A percentile compares a stretch with the other conserved stretches of the same genome.
phyloP scores from a whole-genome alignment of 2,888 invertebrate genomes.

The Cylloceria caligata region DNA sequence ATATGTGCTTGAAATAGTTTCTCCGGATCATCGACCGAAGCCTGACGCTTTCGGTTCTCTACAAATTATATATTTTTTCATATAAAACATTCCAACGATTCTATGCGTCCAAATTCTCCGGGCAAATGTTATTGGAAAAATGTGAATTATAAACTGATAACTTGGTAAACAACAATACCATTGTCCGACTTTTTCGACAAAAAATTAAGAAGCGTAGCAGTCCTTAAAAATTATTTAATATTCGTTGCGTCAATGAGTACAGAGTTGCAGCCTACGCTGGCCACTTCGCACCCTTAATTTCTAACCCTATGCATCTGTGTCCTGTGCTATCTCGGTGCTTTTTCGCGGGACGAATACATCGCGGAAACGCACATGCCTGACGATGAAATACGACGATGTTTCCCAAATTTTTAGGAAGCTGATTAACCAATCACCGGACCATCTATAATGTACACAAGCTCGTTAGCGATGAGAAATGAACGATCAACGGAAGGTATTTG shows the following conservation, averaged over 20 bases:
- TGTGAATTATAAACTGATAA: neutral
- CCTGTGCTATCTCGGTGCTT: too few species aligned
- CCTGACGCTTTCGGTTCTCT: neutral
- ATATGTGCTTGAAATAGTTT: constrained; percentile 10
- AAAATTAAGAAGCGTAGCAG: too few species aligned
- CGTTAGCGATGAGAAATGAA: constrained; percentile 74
- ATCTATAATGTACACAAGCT: constrained; percentile 81
- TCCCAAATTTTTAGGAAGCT: constrained; percentile 78
- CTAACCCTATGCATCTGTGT: too few species aligned
- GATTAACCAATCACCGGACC: constrained; percentile 81
- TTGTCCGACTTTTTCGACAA: too few species aligned
- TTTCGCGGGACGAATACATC: too few species aligned
- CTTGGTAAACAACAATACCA: neutral
- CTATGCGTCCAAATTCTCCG: neutral
- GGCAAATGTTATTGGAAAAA: neutral
- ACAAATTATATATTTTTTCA: neutral
- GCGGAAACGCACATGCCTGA: neutral
- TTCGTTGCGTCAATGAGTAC: neutral
- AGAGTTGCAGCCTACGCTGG: neutral
- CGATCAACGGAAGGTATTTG: neutral
- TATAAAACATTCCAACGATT: neutral
- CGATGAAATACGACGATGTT: constrained; percentile 67
- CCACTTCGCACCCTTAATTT: too few species aligned
- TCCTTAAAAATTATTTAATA: too few species aligned
- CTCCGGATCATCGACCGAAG: constrained; percentile 7